These are phyloP conservation scores for Microtus montanus DNA, from an alignment of 2,113 vertebrate genomes.

Conservation along the genomic window DNA sequence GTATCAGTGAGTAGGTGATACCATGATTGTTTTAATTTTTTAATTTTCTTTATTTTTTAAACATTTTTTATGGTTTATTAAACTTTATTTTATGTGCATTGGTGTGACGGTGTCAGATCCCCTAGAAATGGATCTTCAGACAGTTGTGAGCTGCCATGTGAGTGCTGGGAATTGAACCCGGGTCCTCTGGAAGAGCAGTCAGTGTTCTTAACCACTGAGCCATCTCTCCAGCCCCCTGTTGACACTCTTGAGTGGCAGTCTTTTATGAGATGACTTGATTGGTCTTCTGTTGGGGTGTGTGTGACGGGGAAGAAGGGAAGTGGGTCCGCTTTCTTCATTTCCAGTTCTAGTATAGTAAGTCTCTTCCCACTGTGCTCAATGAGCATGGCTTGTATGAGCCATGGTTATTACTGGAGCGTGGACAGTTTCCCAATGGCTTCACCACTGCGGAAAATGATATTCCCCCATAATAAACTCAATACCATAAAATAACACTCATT, in stretches of 20 bases:
- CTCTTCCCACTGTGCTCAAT: background rate
- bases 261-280: slow-evolving; percentile 48
- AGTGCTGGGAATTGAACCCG: too few relatives aligned
- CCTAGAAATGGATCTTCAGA: too few relatives aligned
- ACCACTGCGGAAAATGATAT: background rate
- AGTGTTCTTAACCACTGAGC: too few relatives aligned
- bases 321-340: slow-evolving; percentile 18
- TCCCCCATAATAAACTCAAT: background rate
- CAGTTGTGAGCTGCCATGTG: too few relatives aligned
- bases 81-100: too few relatives aligned
- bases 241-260: slow-evolving; percentile 1
- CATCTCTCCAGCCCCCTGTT: background rate
- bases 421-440: background rate
- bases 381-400: background rate
- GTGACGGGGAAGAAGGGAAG: background rate
- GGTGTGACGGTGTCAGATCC: too few relatives aligned
- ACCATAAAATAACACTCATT: background rate
- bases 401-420: background rate
- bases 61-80: too few relatives aligned
- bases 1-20: slow-evolving; percentile 76
- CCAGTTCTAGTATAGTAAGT: background rate
- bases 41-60: too few relatives aligned
- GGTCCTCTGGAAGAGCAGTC: too few relatives aligned
- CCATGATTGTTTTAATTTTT: background rate
- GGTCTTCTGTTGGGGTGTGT: background rate